These are phyloP conservation scores for Variabilichromis moorii DNA, from an alignment of 2,113 vertebrate species.

Conservation along the genomic window DNA sequence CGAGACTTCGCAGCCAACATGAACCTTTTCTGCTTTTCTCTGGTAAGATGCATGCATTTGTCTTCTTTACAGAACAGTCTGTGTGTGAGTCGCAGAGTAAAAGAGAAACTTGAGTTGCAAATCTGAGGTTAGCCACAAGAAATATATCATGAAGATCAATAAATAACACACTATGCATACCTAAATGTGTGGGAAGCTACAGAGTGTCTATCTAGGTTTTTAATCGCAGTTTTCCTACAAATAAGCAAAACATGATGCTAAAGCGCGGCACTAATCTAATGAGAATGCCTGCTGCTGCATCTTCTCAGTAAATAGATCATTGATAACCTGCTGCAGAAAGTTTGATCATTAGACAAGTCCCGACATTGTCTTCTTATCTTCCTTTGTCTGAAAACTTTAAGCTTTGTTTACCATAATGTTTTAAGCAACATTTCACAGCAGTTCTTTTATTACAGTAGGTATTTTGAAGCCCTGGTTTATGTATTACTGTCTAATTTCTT, in stretches of 20 bases:
- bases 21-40: slow-evolving; percentile 96
- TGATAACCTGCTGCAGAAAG: neutral
- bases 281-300: accelerated
- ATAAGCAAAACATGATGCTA: neutral
- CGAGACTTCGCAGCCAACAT: slow-evolving; percentile 60
- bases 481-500: neutral
- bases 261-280: neutral
- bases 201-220: neutral
- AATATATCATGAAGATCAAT: neutral
- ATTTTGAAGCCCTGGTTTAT: neutral
- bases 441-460: neutral
- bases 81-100: neutral
- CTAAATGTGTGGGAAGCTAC: neutral
- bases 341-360: neutral
- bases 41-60: slow-evolving; percentile 75
- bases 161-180: neutral
- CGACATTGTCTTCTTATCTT: neutral
- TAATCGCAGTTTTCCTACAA: neutral
- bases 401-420: neutral
- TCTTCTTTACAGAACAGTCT: neutral
- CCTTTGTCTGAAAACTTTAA: neutral
- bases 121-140: neutral
- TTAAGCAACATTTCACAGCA: neutral
- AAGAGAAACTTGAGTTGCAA: neutral
- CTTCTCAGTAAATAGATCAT: neutral